phyloP scores from a whole-genome alignment of 2,888 invertebrate genomes.

The Aelia acuminata region DNA sequence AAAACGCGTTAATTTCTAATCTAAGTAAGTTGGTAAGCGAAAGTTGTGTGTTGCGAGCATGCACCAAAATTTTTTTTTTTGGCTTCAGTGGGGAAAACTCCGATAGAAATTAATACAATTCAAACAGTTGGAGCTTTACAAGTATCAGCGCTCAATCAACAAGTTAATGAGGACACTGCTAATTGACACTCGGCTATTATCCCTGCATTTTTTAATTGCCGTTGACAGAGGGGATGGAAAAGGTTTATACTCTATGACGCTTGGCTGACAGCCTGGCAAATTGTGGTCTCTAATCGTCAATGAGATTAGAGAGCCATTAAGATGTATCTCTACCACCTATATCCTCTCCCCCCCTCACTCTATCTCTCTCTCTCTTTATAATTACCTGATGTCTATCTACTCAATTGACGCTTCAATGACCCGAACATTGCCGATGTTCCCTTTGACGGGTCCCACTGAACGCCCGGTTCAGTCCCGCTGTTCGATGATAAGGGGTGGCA shows the following conservation, averaged over 20 bases:
- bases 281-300: neutral
- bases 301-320: neutral
- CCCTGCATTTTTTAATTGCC: neutral
- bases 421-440: neutral
- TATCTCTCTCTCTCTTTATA: neutral
- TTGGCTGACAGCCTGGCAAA: neutral
- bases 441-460: neutral
- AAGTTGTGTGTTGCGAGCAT: no score
- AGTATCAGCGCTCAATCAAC: neutral
- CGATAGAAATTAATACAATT: neutral
- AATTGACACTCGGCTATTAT: neutral
- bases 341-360: neutral
- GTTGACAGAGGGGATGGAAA: neutral
- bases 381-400: conserved; percentile 13
- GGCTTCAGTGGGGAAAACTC: no score
- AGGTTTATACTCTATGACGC: neutral
- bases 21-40: no score
- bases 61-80: no score
- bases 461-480: neutral
- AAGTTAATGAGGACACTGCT: neutral
- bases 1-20: no score
- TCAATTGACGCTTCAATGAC: neutral
- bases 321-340: neutral
- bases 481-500: neutral
- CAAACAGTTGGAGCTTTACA: neutral